Conservation (phyloP, 2,113 vertebrate genomes). For the Globicephala melas region DNA sequence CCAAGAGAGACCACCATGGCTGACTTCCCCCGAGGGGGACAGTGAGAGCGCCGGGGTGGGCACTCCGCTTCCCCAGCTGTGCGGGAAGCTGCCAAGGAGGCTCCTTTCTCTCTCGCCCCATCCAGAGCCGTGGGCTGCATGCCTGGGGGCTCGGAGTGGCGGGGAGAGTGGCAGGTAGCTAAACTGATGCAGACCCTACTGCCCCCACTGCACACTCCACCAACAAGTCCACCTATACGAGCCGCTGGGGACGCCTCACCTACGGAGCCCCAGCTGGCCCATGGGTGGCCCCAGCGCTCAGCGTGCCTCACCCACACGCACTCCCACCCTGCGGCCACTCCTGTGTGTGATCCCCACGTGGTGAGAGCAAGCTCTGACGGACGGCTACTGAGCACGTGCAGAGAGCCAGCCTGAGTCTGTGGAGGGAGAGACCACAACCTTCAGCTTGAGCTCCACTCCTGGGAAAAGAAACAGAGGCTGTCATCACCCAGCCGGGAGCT, state of each 20-base stretch:
- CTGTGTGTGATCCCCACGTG: accelerated
- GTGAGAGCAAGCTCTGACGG: not conserved
- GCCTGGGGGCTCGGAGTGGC: not conserved
- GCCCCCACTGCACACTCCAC: not conserved
- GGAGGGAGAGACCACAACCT: not conserved
- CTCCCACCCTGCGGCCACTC: not conserved
- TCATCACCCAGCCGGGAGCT: not conserved
- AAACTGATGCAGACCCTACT: not conserved
- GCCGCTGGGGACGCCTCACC: not conserved
- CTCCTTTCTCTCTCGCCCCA: not conserved
- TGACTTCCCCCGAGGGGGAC: not conserved
- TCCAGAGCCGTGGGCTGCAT: not conserved
- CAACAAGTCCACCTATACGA: not conserved
- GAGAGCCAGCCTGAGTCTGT: not conserved
- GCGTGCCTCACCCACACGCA: not conserved
- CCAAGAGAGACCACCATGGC: not conserved
- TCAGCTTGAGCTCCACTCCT: not conserved
- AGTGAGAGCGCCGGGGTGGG: not conserved
- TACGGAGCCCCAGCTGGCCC: not conserved
- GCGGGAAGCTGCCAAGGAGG: not conserved
- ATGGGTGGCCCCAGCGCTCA: not conserved
- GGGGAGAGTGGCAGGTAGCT: not conserved
- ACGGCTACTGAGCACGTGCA: not conserved
- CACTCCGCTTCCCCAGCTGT: no score
- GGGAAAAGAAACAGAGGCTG: not conserved